Base-by-base conservation (phyloP, 2,797 vertebrate genomes). In the Borostomias antarcticus region DNA sequence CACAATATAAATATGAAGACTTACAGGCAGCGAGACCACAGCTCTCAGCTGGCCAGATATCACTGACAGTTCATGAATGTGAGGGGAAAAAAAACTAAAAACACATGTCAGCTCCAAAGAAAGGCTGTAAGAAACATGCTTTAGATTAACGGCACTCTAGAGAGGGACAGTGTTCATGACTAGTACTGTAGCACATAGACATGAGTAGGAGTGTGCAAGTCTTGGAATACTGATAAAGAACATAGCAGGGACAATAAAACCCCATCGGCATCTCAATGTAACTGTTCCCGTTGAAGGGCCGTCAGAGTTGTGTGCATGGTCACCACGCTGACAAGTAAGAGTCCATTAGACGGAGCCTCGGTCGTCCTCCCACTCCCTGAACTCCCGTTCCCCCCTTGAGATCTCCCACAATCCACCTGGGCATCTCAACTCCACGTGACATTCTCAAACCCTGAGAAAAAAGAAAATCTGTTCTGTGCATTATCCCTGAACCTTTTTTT, bases 331-430 rank as follows among this genome's bases (percentile, higher is more conserved):
- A 68, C 57, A n/a, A 67, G 19, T 29, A n/a, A 23, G 9, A 64
- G 69, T 0, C 15, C 74, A 70, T 33, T 21, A 37, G 56, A 72
- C 54, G 1, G 37, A 30, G 11, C 53, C 45, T 81, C 47, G 21
- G 59, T 84, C 74, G 69, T 65, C 57, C 66, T 9, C 9, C 35
- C 53, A 43, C 33, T 54, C 57, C 11, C 40, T 56, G 5, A 52
- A 1, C 19, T 26, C 59, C 73, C 64, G 74, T 69, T 84, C 62
- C 67, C 32, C 19, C 13, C 7, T 40, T 6, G 21, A 28, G 1
- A 60, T 82, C 62, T 45, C 28, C 0, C 17, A 60, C 21, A 6
- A 64, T 65, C 30, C 1, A 57, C 60, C 9, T 35, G 21, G 54
- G 6, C 9, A 15, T 58, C 29, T 72, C 62, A 72, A 68, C 63